Evolutionary conservation across 2,888 invertebrate species (phyloP).

Genomic region (Zygogramma bicolorata): DNA sequence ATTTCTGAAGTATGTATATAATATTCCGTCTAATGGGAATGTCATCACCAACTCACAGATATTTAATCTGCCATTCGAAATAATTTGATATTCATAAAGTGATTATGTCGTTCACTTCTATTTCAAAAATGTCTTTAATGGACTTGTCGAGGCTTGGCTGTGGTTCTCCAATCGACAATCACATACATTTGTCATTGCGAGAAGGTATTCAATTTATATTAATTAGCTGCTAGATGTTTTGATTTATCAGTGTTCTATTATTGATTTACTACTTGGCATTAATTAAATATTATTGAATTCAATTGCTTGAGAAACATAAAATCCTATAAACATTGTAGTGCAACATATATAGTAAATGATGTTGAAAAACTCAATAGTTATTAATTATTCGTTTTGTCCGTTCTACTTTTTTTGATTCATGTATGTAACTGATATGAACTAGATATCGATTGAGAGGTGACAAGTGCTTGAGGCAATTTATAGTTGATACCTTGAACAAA

Average conservation of each 20-base stretch:
- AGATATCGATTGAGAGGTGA: neutral
- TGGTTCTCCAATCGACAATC: slow-evolving; percentile 1
- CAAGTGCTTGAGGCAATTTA: neutral
- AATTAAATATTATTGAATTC: neutral
- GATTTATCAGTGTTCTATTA: neutral
- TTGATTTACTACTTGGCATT: neutral
- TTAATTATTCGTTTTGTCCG: neutral
- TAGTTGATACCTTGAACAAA: too few relatives aligned
- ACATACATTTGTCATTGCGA: slow-evolving; percentile 14
- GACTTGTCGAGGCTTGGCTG: slow-evolving; percentile 5
- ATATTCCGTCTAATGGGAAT: neutral
- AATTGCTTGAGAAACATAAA: neutral
- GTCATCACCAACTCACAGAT: neutral
- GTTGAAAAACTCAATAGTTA: neutral
- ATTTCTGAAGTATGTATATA: neutral
- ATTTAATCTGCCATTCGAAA: neutral
- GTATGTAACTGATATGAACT: neutral
- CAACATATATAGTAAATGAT: neutral
- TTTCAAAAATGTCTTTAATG: neutral
- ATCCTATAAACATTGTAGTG: neutral
- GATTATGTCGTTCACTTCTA: slow-evolving; percentile 12
- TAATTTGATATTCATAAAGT: neutral
- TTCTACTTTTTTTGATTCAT: neutral
- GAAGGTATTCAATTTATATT: slow-evolving; percentile 10
- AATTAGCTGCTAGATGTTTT: slow-evolving; percentile 12